phyloP scores from a whole-genome alignment of 1,140 invertebrate species.

The Cepaea nemoralis region DNA sequence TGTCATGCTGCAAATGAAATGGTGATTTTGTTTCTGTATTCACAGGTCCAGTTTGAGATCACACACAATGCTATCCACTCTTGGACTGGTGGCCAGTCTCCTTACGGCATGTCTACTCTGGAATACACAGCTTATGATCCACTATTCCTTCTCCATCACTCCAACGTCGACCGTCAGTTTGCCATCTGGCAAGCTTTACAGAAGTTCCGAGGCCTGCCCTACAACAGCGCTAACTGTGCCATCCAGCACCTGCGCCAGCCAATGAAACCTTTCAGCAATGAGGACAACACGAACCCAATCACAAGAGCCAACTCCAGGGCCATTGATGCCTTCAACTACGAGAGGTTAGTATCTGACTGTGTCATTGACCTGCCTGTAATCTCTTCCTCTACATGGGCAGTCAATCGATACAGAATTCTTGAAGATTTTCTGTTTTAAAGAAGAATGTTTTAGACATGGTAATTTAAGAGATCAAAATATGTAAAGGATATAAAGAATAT shows the following conservation, averaged over 20 bases:
- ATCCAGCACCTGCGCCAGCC: constrained; percentile 41
- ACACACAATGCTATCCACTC: constrained; percentile 49
- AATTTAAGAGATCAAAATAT: no score
- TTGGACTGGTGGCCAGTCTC: constrained; percentile 40
- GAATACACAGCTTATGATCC: constrained; percentile 50
- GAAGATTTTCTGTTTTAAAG: no score
- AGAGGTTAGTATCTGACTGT: no score
- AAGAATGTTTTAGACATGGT: no score
- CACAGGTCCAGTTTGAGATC: constrained; percentile 49
- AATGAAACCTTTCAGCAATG: constrained; percentile 46
- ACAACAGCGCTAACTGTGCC: constrained; percentile 49
- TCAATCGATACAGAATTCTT: no score
- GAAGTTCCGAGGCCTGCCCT: constrained; percentile 42
- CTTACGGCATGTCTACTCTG: constrained; percentile 35
- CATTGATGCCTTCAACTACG: constrained; percentile 46
- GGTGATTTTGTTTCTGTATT: not conserved
- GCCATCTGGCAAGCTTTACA: constrained; percentile 23
- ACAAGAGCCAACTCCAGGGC: constrained; percentile 33
- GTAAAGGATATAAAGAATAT: no score
- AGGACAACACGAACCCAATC: constrained; percentile 32
- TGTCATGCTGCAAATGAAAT: no score
- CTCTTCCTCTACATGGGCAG: no score
- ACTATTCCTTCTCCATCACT: constrained; percentile 46
- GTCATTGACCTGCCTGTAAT: no score
- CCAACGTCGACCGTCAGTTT: constrained; percentile 17